Percentiles rank a stretch among this genome's conserved stretches.
Conservation (phyloP, 1,140 invertebrate species). For the Drosophila paulistorum region DNA sequence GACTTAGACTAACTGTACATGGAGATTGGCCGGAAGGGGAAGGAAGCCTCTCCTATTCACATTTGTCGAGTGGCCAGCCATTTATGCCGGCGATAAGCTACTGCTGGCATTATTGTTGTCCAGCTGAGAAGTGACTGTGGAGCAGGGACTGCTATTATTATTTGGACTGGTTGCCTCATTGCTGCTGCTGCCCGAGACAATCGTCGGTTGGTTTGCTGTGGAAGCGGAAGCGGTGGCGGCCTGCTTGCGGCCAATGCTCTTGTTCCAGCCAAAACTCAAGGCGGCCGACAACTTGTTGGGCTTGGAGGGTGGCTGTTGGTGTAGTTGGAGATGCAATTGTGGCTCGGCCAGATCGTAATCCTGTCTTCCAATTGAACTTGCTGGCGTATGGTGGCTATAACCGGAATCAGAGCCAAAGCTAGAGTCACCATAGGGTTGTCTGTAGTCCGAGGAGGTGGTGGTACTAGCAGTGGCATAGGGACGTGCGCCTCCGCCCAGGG, state of each 20-base stretch:
- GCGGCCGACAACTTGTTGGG: slow-evolving; percentile 68
- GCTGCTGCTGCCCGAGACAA: slow-evolving; percentile 31
- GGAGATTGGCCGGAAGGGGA: neutral
- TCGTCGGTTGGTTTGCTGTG: slow-evolving; percentile 3
- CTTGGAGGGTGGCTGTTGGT: slow-evolving; percentile 41
- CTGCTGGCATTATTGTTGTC: slow-evolving; percentile 59
- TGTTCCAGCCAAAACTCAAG: slow-evolving; percentile 75
- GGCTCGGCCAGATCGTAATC: slow-evolving; percentile 72
- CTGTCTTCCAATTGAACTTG: slow-evolving; percentile 80
- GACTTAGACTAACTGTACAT: slow-evolving; percentile 69
- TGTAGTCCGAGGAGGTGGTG: slow-evolving; percentile 66
- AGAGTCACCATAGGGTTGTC: slow-evolving; percentile 83
- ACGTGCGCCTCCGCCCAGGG: slow-evolving; percentile 14
- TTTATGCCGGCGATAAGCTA: slow-evolving; percentile 64
- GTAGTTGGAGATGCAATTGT: slow-evolving; percentile 25
- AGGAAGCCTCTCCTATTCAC: slow-evolving; percentile 41
- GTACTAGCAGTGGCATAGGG: slow-evolving; percentile 59
- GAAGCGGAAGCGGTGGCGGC: neutral
- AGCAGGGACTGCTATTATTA: slow-evolving; percentile 73
- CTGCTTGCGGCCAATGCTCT: slow-evolving; percentile 37
- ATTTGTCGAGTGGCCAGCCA: slow-evolving; percentile 9
- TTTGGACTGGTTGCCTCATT: slow-evolving; percentile 72
- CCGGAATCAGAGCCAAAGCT: slow-evolving; percentile 88
- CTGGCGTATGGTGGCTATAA: slow-evolving; percentile 87
- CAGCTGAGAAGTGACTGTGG: slow-evolving; percentile 67